Base-by-base conservation (phyloP, 2,113 vertebrate species). In the Nerophis ophidion region DNA sequence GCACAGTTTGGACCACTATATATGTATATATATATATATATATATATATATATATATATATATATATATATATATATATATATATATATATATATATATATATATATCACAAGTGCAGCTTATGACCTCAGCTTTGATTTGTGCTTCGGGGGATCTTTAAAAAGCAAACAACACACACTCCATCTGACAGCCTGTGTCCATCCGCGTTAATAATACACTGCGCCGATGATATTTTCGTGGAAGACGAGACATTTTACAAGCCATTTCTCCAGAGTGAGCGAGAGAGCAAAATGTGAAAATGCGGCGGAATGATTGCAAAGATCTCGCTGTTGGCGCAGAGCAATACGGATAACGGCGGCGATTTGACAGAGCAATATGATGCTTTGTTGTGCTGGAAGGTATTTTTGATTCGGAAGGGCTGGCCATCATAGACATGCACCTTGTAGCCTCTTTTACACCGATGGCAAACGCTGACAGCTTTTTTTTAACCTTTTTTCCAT, bases 71-170 rank as follows among this genome's bases (percentile, higher is more conserved):
- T 26, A 26, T 26, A 26, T 26, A 26, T 26, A 26, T 26, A 26
- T 26, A 26, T 26, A 26, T 26, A 26, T 26, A 56, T 56, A 56
- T 42, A 42, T 56, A 17, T 42, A 42, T 38, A 19, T 56, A 7
- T 56, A 40, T 17, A 15, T 5, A 56, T 19, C 54, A 13, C 54
- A 56, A 42, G 54, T 5, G 12, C 38, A 12, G 54, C 54, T 56
- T 56, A 56, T 56, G 54, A 56, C 54, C 54, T 42, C 54, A 56
- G 54, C 54, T 56, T 38, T 19, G 54, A 56, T 56, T 56, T 56
- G 54, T 6, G 54, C 54, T 56, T 42, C 54, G 42, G 54, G 54
- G 54, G 54, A 56, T 56, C 54, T 56, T 56, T 56, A 56, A 56
- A 56, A 16, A 42, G 54, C 17, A 42, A 56, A 38, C 54, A 56